Evolutionary conservation across 2,888 invertebrate genomes (phyloP).

Genomic region (Noctua janthina): DNA sequence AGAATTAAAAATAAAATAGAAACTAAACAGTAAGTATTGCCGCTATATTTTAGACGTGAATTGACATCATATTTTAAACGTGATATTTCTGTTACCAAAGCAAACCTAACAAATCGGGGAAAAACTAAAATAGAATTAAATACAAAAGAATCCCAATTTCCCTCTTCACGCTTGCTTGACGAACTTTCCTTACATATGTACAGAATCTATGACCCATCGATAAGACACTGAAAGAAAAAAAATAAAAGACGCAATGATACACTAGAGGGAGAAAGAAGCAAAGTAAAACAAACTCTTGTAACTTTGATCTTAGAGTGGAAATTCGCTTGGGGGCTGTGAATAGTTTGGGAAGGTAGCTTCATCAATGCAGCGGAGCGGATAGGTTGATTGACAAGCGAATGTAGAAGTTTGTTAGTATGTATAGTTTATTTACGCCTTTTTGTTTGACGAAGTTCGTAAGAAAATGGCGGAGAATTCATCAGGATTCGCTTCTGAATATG

Average conservation of each 20-base stretch:
- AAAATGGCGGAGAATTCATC: not conserved
- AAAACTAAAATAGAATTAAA: not conserved
- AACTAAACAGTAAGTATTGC: not conserved
- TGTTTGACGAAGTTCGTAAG: constrained; percentile 14
- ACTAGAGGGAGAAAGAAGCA: constrained; percentile 28
- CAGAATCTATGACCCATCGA: constrained; percentile 42
- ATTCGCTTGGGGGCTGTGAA: constrained; percentile 52
- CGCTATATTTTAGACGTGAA: not conserved
- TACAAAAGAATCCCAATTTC: not conserved
- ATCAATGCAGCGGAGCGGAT: constrained; percentile 54
- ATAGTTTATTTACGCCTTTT: constrained; percentile 29
- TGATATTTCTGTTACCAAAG: not conserved
- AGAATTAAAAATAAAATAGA: too few species aligned
- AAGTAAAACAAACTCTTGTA: constrained; percentile 48
- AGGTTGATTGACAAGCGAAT: constrained; percentile 60
- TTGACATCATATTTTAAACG: not conserved
- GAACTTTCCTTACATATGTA: constrained; percentile 26
- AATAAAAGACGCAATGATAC: constrained; percentile 55
- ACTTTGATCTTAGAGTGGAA: constrained; percentile 34
- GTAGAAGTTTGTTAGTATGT: constrained; percentile 34
- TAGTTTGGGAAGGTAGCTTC: constrained; percentile 45
- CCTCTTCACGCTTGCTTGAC: constrained; percentile 39
- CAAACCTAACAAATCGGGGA: not conserved
- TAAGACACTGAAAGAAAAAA: constrained; percentile 60
- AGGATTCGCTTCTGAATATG: not conserved